These are phyloP conservation scores for Cephalopholis sonnerati DNA, from an alignment of 2,113 vertebrate genomes.

Conservation along the genomic window DNA sequence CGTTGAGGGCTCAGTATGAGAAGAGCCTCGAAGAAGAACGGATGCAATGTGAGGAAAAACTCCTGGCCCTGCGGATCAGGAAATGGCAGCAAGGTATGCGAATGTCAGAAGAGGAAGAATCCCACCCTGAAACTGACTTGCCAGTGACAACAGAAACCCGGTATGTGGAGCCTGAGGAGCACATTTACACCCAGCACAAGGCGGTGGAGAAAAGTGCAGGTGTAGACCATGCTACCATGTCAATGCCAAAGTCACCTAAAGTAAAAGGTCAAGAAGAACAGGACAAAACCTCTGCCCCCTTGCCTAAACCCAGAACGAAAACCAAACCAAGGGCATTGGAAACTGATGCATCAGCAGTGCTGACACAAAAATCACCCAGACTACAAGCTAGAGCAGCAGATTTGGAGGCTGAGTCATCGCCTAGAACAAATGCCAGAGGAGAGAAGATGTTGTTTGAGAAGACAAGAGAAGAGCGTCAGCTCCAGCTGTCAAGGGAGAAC, in stretches of 20 bases:
- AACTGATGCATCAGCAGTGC: background rate
- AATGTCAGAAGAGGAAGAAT: slow-evolving; percentile 63
- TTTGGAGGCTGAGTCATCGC: slow-evolving; percentile 24
- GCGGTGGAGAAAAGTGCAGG: slow-evolving; percentile 11
- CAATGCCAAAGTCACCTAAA: slow-evolving; percentile 6
- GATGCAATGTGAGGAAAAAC: slow-evolving; percentile 80
- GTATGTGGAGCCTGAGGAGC: slow-evolving; percentile 42
- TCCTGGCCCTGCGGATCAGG: slow-evolving; percentile 73
- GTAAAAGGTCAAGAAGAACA: slow-evolving; percentile 7
- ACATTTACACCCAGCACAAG: slow-evolving; percentile 24
- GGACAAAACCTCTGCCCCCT: background rate
- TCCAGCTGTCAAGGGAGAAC: slow-evolving; percentile 82
- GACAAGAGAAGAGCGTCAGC: slow-evolving; percentile 66
- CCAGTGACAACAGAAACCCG: slow-evolving; percentile 35
- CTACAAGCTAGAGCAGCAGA: slow-evolving; percentile 27
- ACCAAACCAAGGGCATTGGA: slow-evolving; percentile 26
- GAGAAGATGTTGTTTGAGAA: slow-evolving; percentile 72
- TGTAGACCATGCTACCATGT: background rate
- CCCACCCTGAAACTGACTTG: slow-evolving; percentile 58
- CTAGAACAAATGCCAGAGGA: slow-evolving; percentile 42
- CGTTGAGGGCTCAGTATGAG: slow-evolving; percentile 72
- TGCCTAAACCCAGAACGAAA: slow-evolving; percentile 15
- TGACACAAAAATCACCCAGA: slow-evolving; percentile 36
- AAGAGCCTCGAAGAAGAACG: slow-evolving; percentile 78
- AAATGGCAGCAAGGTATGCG: slow-evolving; percentile 81